Evolutionary conservation across 2,797 vertebrate genomes (phyloP), one percentile per base, ranked within the genome.

Genomic region (Tachyglossus aculeatus): DNA sequence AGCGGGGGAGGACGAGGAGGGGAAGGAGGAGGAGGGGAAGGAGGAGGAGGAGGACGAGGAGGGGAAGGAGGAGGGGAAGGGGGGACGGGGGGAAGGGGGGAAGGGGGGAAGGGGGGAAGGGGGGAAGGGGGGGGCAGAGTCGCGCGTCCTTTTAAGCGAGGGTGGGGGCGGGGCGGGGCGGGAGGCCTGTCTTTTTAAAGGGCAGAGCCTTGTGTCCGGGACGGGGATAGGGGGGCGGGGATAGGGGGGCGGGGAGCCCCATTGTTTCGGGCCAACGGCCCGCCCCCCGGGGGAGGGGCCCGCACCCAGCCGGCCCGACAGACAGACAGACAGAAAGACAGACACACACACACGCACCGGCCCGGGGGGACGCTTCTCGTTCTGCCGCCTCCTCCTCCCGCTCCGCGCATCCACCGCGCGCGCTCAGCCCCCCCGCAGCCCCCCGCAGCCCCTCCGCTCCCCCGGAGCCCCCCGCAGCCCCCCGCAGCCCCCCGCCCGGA

Each of bases 151-250:
- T 16, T 38, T 44, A 44, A 44, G 41, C 21, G 24, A 43, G 40
- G n/a, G 40, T 43, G 10, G n/a, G 22, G 15, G 36, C 13, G 24
- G 15, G 18, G 19, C 7, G 13, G 22, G 7, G 22, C 14, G 21
- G 15, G 4, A 0, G 50, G 55, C 0, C 77, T 85, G 64, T 86
- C 86, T 60, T 92, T 93, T 93, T 94, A 93, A 94, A 90, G 91
- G 90, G 91, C 90, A 66, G 90, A 9, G 41, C 67, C 68, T 55
- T 4, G 80, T 33, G 80, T 33, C 61, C n/a, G 2, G 44, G 75
- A 65, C 45, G 37, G 63, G 78, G 82, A 27, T 60, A 59, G 60
- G 14, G 70, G 47, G 76, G 44, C 38, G 48, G n/a, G n/a, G n/a
- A n/a, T n/a, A n/a, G n/a, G 67, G 8, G 51, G 50, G 39, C 7